Evolutionary conservation across 2,113 vertebrate species (phyloP).

Genomic region (Anas platyrhynchos): DNA sequence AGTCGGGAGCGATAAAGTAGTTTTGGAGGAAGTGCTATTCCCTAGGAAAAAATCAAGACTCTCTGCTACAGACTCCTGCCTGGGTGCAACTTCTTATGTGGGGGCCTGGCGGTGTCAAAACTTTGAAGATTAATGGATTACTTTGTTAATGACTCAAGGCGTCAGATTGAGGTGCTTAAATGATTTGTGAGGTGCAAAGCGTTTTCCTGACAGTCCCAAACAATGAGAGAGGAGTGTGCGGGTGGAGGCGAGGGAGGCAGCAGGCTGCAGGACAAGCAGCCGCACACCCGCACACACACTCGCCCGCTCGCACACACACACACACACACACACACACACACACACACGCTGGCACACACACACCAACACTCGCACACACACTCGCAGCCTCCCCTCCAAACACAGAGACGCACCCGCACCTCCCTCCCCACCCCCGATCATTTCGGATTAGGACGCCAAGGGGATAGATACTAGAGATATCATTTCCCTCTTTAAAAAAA

Average conservation of each 20-base stretch:
- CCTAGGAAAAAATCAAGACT: slow-evolving; percentile 44
- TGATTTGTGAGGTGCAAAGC: slow-evolving; percentile 90
- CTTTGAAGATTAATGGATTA: slow-evolving; percentile 91
- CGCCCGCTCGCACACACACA: not conserved
- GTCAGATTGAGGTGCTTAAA: slow-evolving; percentile 86
- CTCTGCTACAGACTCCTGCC: slow-evolving; percentile 55
- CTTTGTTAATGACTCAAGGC: slow-evolving; percentile 90
- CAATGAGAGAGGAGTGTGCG: slow-evolving; percentile 88
- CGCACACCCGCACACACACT: slow-evolving; percentile 20
- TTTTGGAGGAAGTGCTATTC: slow-evolving; percentile 60
- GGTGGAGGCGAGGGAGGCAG: slow-evolving; percentile 80
- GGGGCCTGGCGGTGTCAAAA: slow-evolving; percentile 84
- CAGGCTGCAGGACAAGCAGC: slow-evolving; percentile 62
- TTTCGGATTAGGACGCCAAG: slow-evolving; percentile 63
- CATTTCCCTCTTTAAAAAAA: slow-evolving; percentile 78
- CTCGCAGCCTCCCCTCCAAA: slow-evolving; percentile 41
- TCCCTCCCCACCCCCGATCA: slow-evolving; percentile 5
- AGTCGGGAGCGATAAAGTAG: slow-evolving; percentile 38
- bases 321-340: not conserved
- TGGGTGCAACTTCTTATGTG: slow-evolving; percentile 77
- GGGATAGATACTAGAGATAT: slow-evolving; percentile 67
- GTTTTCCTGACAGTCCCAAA: slow-evolving; percentile 92
- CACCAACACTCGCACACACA: not conserved
- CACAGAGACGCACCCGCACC: slow-evolving; percentile 38
- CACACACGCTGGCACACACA: not conserved